Conservation (phyloP, 2,888 invertebrate species). For the Cheiracanthium punctorium region DNA sequence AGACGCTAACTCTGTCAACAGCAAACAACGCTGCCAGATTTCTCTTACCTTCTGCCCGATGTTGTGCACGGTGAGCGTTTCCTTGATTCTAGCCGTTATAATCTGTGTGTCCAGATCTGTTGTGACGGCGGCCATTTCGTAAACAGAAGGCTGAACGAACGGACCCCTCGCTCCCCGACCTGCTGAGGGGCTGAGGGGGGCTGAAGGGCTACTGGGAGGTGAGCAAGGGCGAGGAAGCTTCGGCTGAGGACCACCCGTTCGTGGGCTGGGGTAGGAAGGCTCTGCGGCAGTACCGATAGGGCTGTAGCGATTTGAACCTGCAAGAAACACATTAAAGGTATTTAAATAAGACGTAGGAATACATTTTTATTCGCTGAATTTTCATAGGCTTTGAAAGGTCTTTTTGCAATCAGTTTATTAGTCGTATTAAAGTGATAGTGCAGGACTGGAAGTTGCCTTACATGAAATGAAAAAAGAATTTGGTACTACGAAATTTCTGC, state of each 20-base stretch:
- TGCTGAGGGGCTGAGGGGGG: conserved; percentile 58
- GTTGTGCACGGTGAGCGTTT: conserved; percentile 95
- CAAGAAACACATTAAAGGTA: no score
- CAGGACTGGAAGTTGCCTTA: no score
- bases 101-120: conserved; percentile 97
- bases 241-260: conserved; percentile 32
- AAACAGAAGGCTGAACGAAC: conserved; percentile 82
- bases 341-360: no score
- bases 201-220: conserved; percentile 48
- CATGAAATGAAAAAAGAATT: no score
- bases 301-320: conserved; percentile 50
- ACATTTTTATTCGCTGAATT: no score
- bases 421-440: no score
- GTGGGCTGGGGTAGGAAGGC: conserved; percentile 40
- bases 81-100: conserved; percentile 97
- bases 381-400: no score
- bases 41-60: conserved; percentile 91
- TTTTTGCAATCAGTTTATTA: no score
- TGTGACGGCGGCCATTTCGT: conserved; percentile 97
- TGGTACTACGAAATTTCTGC: no score
- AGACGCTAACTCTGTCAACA: not conserved
- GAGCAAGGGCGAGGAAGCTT: conserved; percentile 7
- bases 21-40: not conserved
- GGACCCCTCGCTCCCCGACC: conserved; percentile 52
- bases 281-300: conserved; percentile 40